Evolutionary conservation across 2,888 invertebrate genomes (phyloP), one percentile per base, ranked within the genome.

Genomic region (Dichetophora obliterata): DNA sequence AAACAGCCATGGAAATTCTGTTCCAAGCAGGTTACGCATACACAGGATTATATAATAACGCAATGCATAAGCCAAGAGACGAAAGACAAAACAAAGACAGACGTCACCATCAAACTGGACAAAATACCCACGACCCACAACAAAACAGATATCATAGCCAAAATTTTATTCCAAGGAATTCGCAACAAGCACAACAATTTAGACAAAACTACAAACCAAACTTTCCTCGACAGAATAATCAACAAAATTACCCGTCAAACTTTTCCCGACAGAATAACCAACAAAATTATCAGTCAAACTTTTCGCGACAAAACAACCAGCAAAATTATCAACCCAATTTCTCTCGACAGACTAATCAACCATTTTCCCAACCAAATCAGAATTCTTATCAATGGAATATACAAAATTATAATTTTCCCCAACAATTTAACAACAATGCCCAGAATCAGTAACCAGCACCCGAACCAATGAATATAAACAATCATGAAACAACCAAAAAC

Each of bases 1-100:
- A 80, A 72, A 24, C 72, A 52, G 81, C 80, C 3, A 79, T 80
- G 75, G 73, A 79, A 22, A 81, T 78, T 16, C 54, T 75, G 82
- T 82, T 75, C 31, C 48, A 77, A 61, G 54, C 52, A 11, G 75
- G 70, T 8, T 70, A 74, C 19, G 63, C 52, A 16, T 61, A 69
- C 31, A 48, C 6, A 11, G 48, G 43, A 52, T 16, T 76, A 34
- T 37, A 72, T 52, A 54, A 65, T 37, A 81, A 82, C 0, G 83
- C 83, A 57, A 9, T 22, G 24, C 9, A 57, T n/a, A n/a, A 24
- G 14, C 57, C n/a, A 57, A 57, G 24, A 27, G 22, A 27, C 22
- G 14, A 34, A 2, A 54, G 54, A 76, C 19, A 54, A 34, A 63
- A 52, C 34, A 63, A 19, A 52, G 24, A 31, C 50, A 34, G 66